Base-by-base conservation (phyloP, 2,797 vertebrate species). In the Manis crassicaudata region DNA sequence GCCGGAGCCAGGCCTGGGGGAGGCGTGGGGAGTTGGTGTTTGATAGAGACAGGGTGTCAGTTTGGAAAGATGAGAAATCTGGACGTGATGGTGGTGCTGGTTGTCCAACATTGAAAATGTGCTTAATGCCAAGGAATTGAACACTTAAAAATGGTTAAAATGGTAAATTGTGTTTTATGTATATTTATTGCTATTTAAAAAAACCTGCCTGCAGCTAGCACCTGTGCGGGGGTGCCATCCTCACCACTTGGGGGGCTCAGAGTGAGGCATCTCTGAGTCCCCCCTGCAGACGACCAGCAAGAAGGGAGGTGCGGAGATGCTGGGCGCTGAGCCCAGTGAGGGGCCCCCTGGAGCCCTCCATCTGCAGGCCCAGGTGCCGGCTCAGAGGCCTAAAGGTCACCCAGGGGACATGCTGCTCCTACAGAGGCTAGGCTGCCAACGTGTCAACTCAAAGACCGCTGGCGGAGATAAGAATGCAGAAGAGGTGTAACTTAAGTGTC, bases 361-460 rank as follows among this genome's bases (percentile, higher is more conserved):
- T 37, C 63, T 56, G 88, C 96, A 97, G 97, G 97, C 98, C 98
- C 98, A 97, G 97, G 98, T 98, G 98, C 98, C 95, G 95, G 94
- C 97, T 98, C 96, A 96, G 91, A 97, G 96, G 21, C 94, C 97
- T 90, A 63, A 60, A 97, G 98, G 98, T 98, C 98, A 98, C 4
- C 0, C 88, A 77, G 92, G 97, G 98, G 98, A 98, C 98, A 98
- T 50, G 75, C 88, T 40, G 8, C 86, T 97, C 95, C 87, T 96
- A 94, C 88, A 97, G 98, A 97, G 97, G 97, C 96, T 0, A 63
- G 96, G 95, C 97, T 98, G 98, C 97, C 97, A 68, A 95, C 0
- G 84, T 98, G 98, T 98, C 98, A 98, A 96, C 0, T 98, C 98
- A 98, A 97, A 98, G 98, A 96, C 98, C 95, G 4, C 96, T 97